Evolutionary conservation across 2,113 vertebrate species (phyloP).

Genomic region (Pitta sordida): DNA sequence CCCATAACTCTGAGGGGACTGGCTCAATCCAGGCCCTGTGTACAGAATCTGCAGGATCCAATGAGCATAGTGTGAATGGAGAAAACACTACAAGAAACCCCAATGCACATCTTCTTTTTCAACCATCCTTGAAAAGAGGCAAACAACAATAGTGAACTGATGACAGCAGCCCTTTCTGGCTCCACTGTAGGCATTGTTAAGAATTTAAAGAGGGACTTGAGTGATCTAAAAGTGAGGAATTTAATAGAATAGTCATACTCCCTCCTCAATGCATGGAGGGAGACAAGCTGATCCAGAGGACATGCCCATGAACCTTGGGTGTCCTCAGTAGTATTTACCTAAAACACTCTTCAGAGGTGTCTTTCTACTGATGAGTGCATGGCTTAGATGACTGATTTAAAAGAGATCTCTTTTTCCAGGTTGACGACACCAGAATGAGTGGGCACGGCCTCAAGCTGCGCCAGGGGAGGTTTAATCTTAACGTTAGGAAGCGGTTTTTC

Average conservation of each 20-base stretch:
- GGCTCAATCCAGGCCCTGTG: neutral
- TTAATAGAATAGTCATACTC: neutral
- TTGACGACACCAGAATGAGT: too few species aligned
- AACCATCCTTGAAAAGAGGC: neutral
- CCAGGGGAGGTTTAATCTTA: too few species aligned
- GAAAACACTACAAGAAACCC: neutral
- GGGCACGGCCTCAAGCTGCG: too few species aligned
- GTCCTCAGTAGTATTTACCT: neutral
- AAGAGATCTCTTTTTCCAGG: neutral
- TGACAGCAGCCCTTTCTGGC: neutral
- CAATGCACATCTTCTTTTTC: neutral
- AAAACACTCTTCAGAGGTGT: neutral
- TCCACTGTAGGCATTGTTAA: neutral
- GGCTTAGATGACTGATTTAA: neutral
- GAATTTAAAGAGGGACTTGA: neutral
- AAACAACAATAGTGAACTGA: neutral
- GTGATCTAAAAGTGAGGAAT: neutral
- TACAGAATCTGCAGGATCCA: neutral
- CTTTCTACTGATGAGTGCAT: neutral
- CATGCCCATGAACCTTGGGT: neutral
- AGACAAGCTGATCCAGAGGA: neutral
- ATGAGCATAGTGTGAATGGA: fast-evolving
- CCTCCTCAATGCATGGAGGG: neutral
- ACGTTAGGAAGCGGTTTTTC: too few species aligned
- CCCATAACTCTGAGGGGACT: neutral